Conservation (phyloP, 2,797 vertebrate genomes). For the Cirrhinus molitorella region DNA sequence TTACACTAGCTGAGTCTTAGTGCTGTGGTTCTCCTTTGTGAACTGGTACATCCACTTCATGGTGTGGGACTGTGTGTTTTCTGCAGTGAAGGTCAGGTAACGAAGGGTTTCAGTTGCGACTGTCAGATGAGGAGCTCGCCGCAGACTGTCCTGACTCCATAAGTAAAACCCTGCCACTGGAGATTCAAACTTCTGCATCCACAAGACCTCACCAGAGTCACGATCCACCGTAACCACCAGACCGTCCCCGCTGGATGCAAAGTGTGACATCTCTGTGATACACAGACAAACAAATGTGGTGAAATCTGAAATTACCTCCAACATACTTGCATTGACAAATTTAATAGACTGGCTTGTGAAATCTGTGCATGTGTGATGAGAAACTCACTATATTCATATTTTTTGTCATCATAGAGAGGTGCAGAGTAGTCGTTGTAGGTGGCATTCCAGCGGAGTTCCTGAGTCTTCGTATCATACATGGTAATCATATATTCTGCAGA, state of each 20-base stretch:
- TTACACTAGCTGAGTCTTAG: constrained; percentile 89
- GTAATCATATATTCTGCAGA: constrained; percentile 91
- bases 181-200: constrained; percentile 93
- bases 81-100: constrained; percentile 90
- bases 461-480: constrained; percentile 93
- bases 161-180: constrained; percentile 91
- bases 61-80: constrained; percentile 82
- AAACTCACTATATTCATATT: constrained; percentile 88
- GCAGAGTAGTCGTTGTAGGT: constrained; percentile 95
- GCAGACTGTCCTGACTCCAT: constrained; percentile 91
- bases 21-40: constrained; percentile 81
- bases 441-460: constrained; percentile 91
- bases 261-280: constrained; percentile 88
- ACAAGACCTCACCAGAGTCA: constrained; percentile 88
- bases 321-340: background rate
- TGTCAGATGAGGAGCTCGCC: constrained; percentile 88
- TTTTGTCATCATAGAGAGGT: constrained; percentile 80
- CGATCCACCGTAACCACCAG: constrained; percentile 93
- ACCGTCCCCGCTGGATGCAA: constrained; percentile 90
- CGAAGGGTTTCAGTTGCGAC: constrained; percentile 93
- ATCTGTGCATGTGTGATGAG: constrained; percentile 35
- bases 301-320: background rate
- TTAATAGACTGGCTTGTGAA: constrained; percentile 1
- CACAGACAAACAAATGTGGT: constrained; percentile 22
- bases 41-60: constrained; percentile 86